Base-by-base conservation (phyloP, 2,797 vertebrate genomes). In the Platalea minor region DNA sequence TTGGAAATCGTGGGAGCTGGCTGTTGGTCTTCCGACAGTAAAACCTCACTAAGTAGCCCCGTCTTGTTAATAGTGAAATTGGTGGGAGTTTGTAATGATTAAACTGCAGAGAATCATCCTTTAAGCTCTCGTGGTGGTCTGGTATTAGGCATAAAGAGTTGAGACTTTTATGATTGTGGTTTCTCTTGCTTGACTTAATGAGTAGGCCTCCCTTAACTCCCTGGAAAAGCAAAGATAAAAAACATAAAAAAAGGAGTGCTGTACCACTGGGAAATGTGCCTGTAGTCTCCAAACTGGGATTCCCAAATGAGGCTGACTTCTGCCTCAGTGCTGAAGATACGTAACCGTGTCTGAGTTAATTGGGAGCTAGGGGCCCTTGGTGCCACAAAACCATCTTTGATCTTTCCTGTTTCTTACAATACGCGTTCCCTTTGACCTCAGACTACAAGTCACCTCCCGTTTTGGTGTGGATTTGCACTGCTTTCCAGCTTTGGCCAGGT, bases 371-470 rank as follows among this genome's bases (percentile, higher is more conserved):
- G 67, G 56, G 51, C 56, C 5, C 4, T 21, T 2, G 68, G 4
- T 86, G 64, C 81, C 39, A 28, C 73, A 26, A 54, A 87, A 3
- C 26, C 46, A 3, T 31, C 48, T 86, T 29, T 1, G 57, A n/a
- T 67, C 37, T 86, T 51, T 51, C 60, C 64, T 16, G 6, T 74
- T 73, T 13, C 33, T 50, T 33, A 7, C 12, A 13, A 2, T 6
- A 5, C 4, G 0, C 0, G 0, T 53, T 82, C 59, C 39, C 37
- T 35, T 41, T 2, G 13, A 9, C 31, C 83, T 39, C 15, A 1
- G 53, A 3, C 9, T 26, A 0, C 20, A 3, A 10, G 21, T 61
- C 72, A 2, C 21, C 45, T 45, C 73, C 56, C 0, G 2, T 3
- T 60, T 26, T 16, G 39, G 39, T 9, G 35, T 29, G 65, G 77